Base-by-base conservation (phyloP, 92 coral and sea anemone genomes). In the Paramuricea clavata region DNA sequence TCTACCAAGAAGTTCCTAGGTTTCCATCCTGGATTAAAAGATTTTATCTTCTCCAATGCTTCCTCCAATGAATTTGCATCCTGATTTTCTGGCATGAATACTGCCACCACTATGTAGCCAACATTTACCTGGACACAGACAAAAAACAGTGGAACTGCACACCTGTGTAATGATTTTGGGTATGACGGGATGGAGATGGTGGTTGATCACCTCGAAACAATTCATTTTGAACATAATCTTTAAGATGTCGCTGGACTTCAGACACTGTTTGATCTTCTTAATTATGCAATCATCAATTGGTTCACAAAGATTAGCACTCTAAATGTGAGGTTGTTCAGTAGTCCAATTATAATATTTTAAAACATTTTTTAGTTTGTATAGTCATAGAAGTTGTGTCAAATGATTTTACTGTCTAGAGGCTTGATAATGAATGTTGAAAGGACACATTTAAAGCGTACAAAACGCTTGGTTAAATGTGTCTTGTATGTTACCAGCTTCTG, bases 141-240 rank as follows among this genome's bases (percentile, higher is more conserved):
- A 25, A 57, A 57, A 11, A 57, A 57, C 1, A 57, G 65, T n/a
- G 65, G 65, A 57, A 57, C 28, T 57, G 65, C 65, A 57, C 17
- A 57, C 65, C 65, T 57, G 65, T 12, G 23, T 3, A 52, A 10
- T 39, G 10, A 39, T 4, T 39, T 50, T 50, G 59, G 59, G 59
- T 50, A 50, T 3, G 3, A 50, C 70, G 70, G 70, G 35, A 23
- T 62, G 70, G 70, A 62, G 70, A 62, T 25, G 70, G 70, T 62
- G 70, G 70, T 62, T 62, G 70, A 22, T 12, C 35, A 9, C 70
- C 70, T 62, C 70, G 32, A 62, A 62, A 62, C 70, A 62, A 62
- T 62, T 62, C 70, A 28, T 62, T 62, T 62, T 62, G 1, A 28
- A 62, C 70, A 28, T 25, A 62, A 31, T 62, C 70, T 28, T 17